These are phyloP conservation scores for Cotesia glomerata DNA, from an alignment of 1,140 invertebrate species.

Conservation along the genomic window DNA sequence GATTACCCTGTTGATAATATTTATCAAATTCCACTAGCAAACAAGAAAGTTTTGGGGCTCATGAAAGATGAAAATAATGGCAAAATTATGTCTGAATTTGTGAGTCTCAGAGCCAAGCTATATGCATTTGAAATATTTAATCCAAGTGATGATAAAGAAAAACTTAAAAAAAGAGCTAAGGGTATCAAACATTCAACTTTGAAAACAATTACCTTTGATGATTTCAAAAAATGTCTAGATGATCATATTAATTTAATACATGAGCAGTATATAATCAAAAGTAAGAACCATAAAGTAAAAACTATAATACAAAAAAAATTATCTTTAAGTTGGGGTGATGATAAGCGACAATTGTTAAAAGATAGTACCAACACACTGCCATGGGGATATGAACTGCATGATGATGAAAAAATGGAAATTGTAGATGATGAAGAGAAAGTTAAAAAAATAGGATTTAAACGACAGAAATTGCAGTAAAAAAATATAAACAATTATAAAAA, in stretches of 20 bases:
- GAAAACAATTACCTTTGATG: slow-evolving; percentile 6
- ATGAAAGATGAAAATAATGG: slow-evolving; percentile 27
- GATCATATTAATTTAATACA: not conserved
- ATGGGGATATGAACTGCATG: slow-evolving; percentile 2
- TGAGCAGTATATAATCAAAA: not conserved
- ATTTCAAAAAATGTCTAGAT: slow-evolving; percentile 21
- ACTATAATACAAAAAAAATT: slow-evolving; percentile 14
- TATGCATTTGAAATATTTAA: slow-evolving; percentile 14
- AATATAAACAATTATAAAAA: too few relatives aligned
- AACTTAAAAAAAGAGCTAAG: slow-evolving; percentile 24
- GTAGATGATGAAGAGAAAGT: too few relatives aligned
- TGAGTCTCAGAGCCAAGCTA: not conserved
- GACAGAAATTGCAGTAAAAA: too few relatives aligned
- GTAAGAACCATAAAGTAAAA: slow-evolving; percentile 5
- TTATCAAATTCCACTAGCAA: slow-evolving; percentile 22
- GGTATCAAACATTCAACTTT: slow-evolving; percentile 25
- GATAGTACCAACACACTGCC: slow-evolving; percentile 22
- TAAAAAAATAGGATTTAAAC: too few relatives aligned
- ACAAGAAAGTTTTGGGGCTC: slow-evolving; percentile 27
- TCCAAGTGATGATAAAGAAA: not conserved
- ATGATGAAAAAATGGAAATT: too few relatives aligned
- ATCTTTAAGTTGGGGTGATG: not conserved
- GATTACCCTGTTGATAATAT: slow-evolving; percentile 11
- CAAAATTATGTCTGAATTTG: too few relatives aligned
- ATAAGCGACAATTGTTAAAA: slow-evolving; percentile 1